Conservation (phyloP, 2,888 invertebrate species). For the Macrostomum cliftonense region DNA sequence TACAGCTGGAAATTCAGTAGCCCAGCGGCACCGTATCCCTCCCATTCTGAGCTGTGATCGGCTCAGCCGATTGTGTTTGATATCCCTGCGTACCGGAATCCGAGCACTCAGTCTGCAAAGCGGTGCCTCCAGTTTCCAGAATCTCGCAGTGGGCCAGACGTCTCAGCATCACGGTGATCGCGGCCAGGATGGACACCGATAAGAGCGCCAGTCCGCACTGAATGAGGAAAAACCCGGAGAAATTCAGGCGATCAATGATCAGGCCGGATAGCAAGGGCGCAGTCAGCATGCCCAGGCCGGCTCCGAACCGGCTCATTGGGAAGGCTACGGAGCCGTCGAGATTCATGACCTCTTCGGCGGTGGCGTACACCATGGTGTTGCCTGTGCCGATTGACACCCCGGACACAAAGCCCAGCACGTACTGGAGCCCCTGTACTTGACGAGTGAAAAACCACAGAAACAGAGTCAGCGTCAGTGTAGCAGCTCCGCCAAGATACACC, state of each 20-base stretch:
- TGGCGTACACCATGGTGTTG: slow-evolving; percentile 11
- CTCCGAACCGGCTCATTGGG: slow-evolving; percentile 11
- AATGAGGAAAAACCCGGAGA: slow-evolving; percentile 7
- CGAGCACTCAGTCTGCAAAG: no score
- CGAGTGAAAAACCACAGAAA: background rate
- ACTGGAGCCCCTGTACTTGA: background rate
- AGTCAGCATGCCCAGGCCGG: slow-evolving; percentile 10
- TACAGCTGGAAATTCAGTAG: no score
- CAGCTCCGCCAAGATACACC: slow-evolving; percentile 7
- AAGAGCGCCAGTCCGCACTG: no score
- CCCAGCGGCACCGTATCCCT: no score
- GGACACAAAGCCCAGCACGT: slow-evolving; percentile 4
- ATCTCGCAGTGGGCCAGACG: no score
- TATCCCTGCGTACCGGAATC: no score
- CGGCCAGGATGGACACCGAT: no score
- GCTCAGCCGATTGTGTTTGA: no score
- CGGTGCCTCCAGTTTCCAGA: no score
- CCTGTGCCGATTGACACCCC: slow-evolving; percentile 8
- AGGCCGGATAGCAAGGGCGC: slow-evolving; percentile 11
- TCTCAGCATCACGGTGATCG: no score
- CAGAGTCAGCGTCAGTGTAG: slow-evolving; percentile 1
- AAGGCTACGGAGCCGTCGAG: slow-evolving; percentile 10
- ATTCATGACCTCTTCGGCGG: slow-evolving; percentile 10
- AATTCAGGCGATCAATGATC: slow-evolving; percentile 9
- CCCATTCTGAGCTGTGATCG: no score